Base-by-base conservation (phyloP, 2,888 invertebrate species). In the Hemaris fuciformis region DNA sequence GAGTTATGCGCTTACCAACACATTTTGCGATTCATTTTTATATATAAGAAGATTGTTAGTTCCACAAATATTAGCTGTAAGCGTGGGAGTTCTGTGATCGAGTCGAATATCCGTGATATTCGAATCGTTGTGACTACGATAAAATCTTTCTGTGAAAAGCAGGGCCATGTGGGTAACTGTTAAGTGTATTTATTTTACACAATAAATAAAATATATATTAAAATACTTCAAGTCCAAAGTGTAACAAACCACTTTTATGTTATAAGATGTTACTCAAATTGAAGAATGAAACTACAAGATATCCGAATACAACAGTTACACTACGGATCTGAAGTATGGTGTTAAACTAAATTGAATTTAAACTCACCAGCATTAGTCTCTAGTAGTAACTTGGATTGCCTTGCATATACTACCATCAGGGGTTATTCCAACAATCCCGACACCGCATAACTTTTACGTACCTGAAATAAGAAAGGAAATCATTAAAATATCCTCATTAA, bases 401-500 rank as follows among this genome's bases (percentile, higher is more conserved):
- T 18, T 53, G 53, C 18, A 53, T 31, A 53, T 27, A 53, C 53
- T 53, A 53, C 27, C 53, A 53, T 53, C 53, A 53, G 53, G 7
- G 18, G 31, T 31, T n/a, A 53, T 53, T 53, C 53, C 53, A 53
- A 53, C 18, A 31, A 53, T 27, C 53, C 53, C 53, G 53, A 53
- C 53, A 53, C 53, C 53, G 53, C 42, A 57, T 45, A 57, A 48
- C 67, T 67, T 69, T 66, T 70, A 80, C 80, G 70, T 80, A 80
- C 80, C 80, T 80, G 80, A 43, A 80, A 72, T 71, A 56, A 43
- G 42, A 65, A 69, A 65, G 65, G 64, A 34, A 59, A 23, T 45
- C 15, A 20, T 27, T 41, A 18, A 53, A 18, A 48, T 38, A 5
- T n/a, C 38, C n/a, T n/a, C n/a, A n/a, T n/a, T n/a, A n/a, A n/a